These are phyloP conservation scores for Novumbra hubbsi DNA, from an alignment of 2,797 vertebrate genomes.

Conservation along the genomic window DNA sequence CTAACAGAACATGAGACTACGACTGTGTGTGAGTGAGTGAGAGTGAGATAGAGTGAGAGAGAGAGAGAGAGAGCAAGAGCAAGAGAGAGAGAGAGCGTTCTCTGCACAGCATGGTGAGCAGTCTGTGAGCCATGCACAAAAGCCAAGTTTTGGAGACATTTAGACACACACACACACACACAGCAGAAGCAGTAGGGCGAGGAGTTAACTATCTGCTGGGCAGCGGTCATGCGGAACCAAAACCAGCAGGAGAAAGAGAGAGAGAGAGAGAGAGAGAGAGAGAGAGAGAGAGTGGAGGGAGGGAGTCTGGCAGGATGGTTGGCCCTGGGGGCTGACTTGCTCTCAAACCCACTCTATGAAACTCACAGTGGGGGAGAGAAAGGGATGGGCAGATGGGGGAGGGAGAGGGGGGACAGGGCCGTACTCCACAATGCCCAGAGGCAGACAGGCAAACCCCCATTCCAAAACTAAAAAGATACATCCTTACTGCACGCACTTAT, in stretches of 20 bases:
- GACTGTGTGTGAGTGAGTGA: constrained; percentile 64
- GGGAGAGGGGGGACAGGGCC: constrained; percentile 41
- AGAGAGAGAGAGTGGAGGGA: constrained; percentile 8
- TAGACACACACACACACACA: constrained; percentile 42
- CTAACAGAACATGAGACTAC: constrained; percentile 59
- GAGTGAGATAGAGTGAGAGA: constrained; percentile 63
- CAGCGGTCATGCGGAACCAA: constrained; percentile 52
- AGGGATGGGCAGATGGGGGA: constrained; percentile 22
- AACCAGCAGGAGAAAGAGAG: constrained; percentile 34
- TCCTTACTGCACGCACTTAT: neutral
- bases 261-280: constrained; percentile 40
- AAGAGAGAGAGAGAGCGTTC: constrained; percentile 58
- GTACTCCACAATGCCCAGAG: neutral
- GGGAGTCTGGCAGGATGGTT: constrained; percentile 31
- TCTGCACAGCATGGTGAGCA: constrained; percentile 68
- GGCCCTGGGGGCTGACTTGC: constrained; percentile 51
- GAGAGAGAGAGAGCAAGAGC: constrained; percentile 61
- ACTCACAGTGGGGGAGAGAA: constrained; percentile 41
- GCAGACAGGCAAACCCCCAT: constrained; percentile 1
- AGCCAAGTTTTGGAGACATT: constrained; percentile 26
- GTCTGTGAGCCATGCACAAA: constrained; percentile 34
- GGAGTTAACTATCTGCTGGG: constrained; percentile 68
- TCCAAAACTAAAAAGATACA: constrained; percentile 8
- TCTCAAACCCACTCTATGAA: constrained; percentile 57
- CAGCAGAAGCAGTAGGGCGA: constrained; percentile 65